Percentiles rank a stretch among this genome's conserved stretches.
These are phyloP conservation scores for western clawed frog (Xenopus tropicalis) DNA, from an alignment of 2,113 vertebrate species.

Conservation along the genomic window UCB_Xtro_10.0 CM004450.2:143766501-143767000, in stretches of 20 bases:
- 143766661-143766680: too few species aligned
- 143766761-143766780: too few species aligned
- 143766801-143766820: neutral
- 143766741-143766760: too few species aligned
- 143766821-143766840: neutral
- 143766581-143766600: too few species aligned
- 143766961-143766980: neutral
- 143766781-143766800: neutral
- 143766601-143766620: too few species aligned
- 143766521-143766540: too few species aligned
- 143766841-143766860: constrained; percentile 5
- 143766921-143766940: neutral
- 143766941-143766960: neutral
- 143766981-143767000: neutral
- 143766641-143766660: too few species aligned
- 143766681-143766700: neutral
- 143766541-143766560: too few species aligned
- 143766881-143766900: neutral
- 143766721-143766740: too few species aligned
- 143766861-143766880: constrained; percentile 12
- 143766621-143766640: too few species aligned
- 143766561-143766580: too few species aligned
- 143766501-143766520: too few species aligned
- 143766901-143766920: neutral
- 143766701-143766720: neutral